A percentile compares a stretch with the other conserved stretches of the same genome.
Conservation (phyloP, 2,113 vertebrate species). For the Cheirogaleus medius region DNA sequence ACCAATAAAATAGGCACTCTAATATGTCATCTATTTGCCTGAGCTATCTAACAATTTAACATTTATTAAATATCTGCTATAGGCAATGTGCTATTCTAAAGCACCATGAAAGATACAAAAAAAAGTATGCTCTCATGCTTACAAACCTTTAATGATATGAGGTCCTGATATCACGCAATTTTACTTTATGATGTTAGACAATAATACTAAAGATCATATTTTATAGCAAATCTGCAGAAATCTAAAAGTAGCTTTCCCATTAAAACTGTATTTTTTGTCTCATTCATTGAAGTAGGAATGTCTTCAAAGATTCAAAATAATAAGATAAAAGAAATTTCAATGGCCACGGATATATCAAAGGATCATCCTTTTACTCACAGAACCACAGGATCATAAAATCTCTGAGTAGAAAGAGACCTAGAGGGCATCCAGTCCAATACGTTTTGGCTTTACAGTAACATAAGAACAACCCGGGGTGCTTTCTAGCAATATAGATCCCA, state of each 20-base stretch:
- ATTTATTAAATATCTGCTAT: neutral
- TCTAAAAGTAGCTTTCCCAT: neutral
- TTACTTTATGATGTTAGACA: conserved; percentile 13
- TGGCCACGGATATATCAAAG: neutral
- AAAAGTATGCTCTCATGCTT: neutral
- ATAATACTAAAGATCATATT: conserved; percentile 14
- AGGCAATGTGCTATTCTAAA: neutral
- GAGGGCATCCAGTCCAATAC: neutral
- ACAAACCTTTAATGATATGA: neutral
- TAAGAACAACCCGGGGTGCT: neutral
- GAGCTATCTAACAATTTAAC: neutral
- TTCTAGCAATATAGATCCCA: neutral
- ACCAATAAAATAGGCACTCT: neutral
- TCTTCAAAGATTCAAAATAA: conserved; percentile 31
- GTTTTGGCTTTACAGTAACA: neutral
- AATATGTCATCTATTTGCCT: neutral
- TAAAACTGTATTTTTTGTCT: neutral
- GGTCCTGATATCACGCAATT: neutral
- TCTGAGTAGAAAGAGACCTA: neutral
- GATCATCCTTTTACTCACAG: conserved; percentile 22
- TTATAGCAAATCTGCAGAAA: neutral
- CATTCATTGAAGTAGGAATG: neutral
- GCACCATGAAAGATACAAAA: neutral
- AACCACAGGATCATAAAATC: conserved; percentile 28
- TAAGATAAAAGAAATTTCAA: neutral